Evolutionary conservation across 1,140 invertebrate genomes (phyloP), one percentile per base, ranked within the genome.

Genomic region (Drosophila mojavensis): DNA sequence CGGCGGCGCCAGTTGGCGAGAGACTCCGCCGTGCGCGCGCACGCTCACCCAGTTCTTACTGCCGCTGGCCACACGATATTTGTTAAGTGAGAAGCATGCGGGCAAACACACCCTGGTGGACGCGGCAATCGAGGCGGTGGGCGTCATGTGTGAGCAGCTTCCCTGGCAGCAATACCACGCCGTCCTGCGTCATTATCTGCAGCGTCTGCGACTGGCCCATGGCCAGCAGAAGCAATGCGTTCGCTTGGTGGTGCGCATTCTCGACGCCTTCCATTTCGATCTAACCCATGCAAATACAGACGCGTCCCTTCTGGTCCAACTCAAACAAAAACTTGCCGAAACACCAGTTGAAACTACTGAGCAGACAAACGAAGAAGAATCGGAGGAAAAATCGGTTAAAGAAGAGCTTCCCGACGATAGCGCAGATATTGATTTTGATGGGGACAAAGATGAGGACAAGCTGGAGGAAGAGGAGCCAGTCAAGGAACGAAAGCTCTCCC

Each of bases 191-290:
- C 94, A 95, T 77, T 98, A 98, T 92, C 93, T 99, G 2, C 93
- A 94, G 20, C 95, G 96, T 92, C 92, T 99, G 74, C 94, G 95
- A 5, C 93, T 93, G 43, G 94, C 95, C 4, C 76, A 95, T 0
- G 95, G 96, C 13, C 95, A 96, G 92, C 97, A 98, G 82, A 97
- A 97, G 89, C 96, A 97, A 79, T 93, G 96, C 48, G 95, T 97
- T 1, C 95, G 96, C 75, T 94, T 98, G 45, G 93, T 98, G 15
- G 95, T 97, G 0, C 94, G 94, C 1, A 96, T 99, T 60, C 93
- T 99, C 30, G 97, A 99, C 92, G 95, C 96, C 2, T 99, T 99
- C 90, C 98, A 99, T 93, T 99, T 97, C 93, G 97, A 99, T 94
- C 92, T 99, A 30, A 95, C 94, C 0, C 95, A 95, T 90, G 94